Percentiles rank a stretch among this genome's conserved stretches.
phyloP scores from a whole-genome alignment of 2,113 vertebrate species.

The Burhinus bistriatus region DNA sequence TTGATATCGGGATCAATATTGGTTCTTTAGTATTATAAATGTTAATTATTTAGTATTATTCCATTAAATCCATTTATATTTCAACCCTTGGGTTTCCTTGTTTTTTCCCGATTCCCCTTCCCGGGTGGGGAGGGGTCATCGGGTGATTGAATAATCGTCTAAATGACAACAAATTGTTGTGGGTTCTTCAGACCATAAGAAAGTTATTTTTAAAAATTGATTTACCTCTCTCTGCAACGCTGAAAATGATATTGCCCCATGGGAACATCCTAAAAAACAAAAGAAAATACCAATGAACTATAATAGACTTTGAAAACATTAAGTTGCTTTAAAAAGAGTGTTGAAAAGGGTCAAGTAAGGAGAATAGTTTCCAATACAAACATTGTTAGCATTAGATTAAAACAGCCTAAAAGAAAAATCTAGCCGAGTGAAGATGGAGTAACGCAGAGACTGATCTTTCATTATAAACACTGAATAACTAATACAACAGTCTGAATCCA shows the following conservation, averaged over 20 bases:
- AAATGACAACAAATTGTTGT: too few species aligned
- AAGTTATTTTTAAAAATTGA: neutral
- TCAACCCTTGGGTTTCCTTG: too few species aligned
- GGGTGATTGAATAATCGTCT: too few species aligned
- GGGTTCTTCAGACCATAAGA: too few species aligned
- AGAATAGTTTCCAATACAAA: neutral
- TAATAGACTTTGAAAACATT: neutral
- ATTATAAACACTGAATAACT: neutral
- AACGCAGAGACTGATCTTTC: neutral
- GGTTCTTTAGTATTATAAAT: too few species aligned
- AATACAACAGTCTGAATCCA: neutral
- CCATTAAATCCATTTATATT: too few species aligned
- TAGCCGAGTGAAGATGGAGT: neutral
- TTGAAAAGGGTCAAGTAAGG: neutral
- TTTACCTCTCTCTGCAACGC: constrained; percentile 91
- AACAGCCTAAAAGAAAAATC: neutral
- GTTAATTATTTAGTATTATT: too few species aligned
- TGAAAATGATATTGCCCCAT: constrained; percentile 96
- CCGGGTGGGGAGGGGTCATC: too few species aligned
- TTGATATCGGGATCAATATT: too few species aligned
- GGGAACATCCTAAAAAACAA: constrained; percentile 84
- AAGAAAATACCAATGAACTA: neutral
- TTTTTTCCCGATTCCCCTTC: too few species aligned
- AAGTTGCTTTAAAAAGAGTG: neutral
- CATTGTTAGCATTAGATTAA: neutral